Percentiles rank a stretch among this genome's conserved stretches.
These are phyloP conservation scores for Metellina segmentata DNA, from an alignment of 2,888 invertebrate species.

Conservation along the genomic window DNA sequence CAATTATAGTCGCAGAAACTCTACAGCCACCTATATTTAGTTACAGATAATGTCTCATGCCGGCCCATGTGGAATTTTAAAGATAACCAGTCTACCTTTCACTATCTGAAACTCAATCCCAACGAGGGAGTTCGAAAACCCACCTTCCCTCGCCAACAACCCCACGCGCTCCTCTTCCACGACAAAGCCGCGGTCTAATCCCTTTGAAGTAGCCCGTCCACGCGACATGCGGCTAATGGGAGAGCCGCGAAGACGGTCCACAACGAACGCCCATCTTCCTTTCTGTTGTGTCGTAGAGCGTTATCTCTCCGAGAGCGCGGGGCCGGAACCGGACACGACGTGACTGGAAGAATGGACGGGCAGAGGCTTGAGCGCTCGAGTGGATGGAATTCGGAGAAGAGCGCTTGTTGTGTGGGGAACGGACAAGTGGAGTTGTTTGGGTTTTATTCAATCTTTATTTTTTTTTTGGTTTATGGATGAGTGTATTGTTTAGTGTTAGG, in stretches of 20 bases:
- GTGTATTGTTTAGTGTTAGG: neutral
- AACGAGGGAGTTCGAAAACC: no score
- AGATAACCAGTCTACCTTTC: no score
- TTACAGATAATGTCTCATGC: no score
- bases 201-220: no score
- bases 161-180: no score
- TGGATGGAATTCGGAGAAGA: neutral
- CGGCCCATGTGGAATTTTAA: no score
- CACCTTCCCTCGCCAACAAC: no score
- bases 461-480: neutral
- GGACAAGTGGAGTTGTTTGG: neutral
- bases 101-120: no score
- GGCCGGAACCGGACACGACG: slow-evolving; percentile 42
- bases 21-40: no score
- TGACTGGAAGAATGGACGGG: slow-evolving; percentile 60
- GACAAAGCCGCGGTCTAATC: no score
- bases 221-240: no score
- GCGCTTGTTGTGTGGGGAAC: neutral
- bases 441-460: neutral
- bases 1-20: no score
- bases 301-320: neutral
- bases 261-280: neutral
- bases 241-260: neutral
- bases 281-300: neutral
- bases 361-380: neutral